These are phyloP conservation scores for Pasiphila rectangulata DNA, from an alignment of 2,888 invertebrate genomes.

Conservation along the genomic window DNA sequence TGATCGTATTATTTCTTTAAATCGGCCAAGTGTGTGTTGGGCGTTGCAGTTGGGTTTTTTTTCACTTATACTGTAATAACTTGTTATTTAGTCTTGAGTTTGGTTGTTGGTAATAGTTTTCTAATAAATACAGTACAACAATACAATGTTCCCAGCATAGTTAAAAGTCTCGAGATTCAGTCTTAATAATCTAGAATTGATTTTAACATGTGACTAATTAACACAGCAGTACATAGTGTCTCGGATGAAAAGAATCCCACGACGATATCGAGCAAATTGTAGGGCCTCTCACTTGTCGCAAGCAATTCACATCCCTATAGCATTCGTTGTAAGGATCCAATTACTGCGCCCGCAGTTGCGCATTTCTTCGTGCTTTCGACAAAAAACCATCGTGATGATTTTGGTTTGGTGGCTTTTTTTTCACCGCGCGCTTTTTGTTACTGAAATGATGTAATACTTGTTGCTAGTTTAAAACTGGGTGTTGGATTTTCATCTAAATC, in stretches of 20 bases:
- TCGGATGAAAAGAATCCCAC: background rate
- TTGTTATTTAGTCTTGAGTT: too few relatives aligned
- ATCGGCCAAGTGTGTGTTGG: too few relatives aligned
- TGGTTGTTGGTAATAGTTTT: too few relatives aligned
- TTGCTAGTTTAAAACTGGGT: background rate
- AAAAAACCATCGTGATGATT: background rate
- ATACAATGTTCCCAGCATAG: too few relatives aligned
- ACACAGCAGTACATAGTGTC: too few relatives aligned
- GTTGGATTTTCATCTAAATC: background rate
- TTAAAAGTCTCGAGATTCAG: too few relatives aligned
- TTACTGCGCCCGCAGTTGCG: background rate
- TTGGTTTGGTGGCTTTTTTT: background rate
- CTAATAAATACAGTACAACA: too few relatives aligned
- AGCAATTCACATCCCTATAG: background rate
- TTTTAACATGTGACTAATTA: too few relatives aligned
- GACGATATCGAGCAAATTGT: background rate
- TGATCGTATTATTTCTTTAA: too few relatives aligned
- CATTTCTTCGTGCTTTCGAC: background rate
- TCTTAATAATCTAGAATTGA: too few relatives aligned
- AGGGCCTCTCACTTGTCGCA: background rate
- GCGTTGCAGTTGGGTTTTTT: too few relatives aligned
- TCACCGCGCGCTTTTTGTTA: background rate
- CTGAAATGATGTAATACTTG: conserved; percentile 1
- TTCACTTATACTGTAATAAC: too few relatives aligned
- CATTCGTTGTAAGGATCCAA: background rate